Conservation (phyloP, 2,888 invertebrate species). For the Ormyrus pomaceus region DNA sequence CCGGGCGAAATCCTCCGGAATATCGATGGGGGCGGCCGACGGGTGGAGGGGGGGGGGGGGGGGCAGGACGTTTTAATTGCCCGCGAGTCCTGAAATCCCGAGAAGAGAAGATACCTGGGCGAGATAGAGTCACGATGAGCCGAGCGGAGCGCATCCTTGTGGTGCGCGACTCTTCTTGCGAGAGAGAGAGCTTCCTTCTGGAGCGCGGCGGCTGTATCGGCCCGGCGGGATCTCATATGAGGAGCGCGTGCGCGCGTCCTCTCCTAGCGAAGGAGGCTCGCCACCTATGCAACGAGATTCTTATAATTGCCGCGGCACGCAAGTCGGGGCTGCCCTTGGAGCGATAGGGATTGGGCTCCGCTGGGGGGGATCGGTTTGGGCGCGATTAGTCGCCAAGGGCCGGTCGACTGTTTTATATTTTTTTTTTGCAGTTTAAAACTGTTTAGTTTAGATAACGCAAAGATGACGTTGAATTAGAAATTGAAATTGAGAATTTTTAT, state of each 20-base stretch:
- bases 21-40: conserved; percentile 35
- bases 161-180: too few species aligned
- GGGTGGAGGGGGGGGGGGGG: conserved; percentile 5
- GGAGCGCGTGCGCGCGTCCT: not conserved
- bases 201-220: not conserved
- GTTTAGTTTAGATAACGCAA: too few species aligned
- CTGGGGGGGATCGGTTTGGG: too few species aligned
- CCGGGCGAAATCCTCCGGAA: conserved; percentile 36
- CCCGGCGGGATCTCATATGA: too few species aligned
- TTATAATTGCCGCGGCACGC: conserved; percentile 51
- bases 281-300: conserved; percentile 14
- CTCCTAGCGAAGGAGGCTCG: not conserved
- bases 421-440: too few species aligned
- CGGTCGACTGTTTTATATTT: too few species aligned
- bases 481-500: too few species aligned
- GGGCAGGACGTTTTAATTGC: conserved; percentile 71
- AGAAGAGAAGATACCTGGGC: conserved; percentile 49
- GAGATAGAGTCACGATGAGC: conserved; percentile 36
- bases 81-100: conserved; percentile 57
- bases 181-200: too few species aligned
- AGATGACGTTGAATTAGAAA: too few species aligned
- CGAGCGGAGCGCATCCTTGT: too few species aligned
- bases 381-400: too few species aligned
- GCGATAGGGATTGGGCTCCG: too few species aligned
- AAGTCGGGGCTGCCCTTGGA: not conserved